Base-by-base conservation (phyloP, 2,797 vertebrate species). In the Selene dorsalis region DNA sequence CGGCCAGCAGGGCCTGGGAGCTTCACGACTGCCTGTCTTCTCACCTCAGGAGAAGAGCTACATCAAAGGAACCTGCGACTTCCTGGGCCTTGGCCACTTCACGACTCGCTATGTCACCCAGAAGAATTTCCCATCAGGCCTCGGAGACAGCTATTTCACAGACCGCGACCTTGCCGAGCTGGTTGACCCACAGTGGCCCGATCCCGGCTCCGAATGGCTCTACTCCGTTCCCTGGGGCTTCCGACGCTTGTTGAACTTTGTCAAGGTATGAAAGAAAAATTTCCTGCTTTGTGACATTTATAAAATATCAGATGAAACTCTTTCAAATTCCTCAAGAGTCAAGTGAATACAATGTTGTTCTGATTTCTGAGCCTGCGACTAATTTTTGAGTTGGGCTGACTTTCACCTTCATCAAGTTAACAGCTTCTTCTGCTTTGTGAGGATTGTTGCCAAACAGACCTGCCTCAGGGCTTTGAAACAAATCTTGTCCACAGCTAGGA, bases 171-270 rank as follows among this genome's bases (percentile, higher is more conserved):
- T 97, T 22, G 91, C 94, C 3, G 96, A 97, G 85, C 91, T 97
- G 77, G 96, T 96, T 13, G 97, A 98, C 83, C 97, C 97, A 0
- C 89, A 83, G 38, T 97, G 97, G 97, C 95, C 95, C 2, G 95
- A 95, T 38, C 94, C 95, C 5, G 97, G 96, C 4, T 95, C 96
- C 0, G 94, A 95, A 7, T 95, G 96, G 96, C 94, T 97, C 20
- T 95, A 96, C 38, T 95, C 95, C 0, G 97, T 97, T 65, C 96
- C 97, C 0, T 98, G 97, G 97, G 97, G 96, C 10, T 96, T 98
- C 89, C 90, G 96, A 18, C 95, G 96, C 76, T 81, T 97, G 82
- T 93, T 98, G 75, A 96, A 97, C 87, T 98, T 96, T 78, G 93
- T 97, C 50, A 97, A 97, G 96, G 97, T 98, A 84, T 18, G 26